Conservation (phyloP, 2,797 vertebrate species). For the Calcarius lapponicus region DNA sequence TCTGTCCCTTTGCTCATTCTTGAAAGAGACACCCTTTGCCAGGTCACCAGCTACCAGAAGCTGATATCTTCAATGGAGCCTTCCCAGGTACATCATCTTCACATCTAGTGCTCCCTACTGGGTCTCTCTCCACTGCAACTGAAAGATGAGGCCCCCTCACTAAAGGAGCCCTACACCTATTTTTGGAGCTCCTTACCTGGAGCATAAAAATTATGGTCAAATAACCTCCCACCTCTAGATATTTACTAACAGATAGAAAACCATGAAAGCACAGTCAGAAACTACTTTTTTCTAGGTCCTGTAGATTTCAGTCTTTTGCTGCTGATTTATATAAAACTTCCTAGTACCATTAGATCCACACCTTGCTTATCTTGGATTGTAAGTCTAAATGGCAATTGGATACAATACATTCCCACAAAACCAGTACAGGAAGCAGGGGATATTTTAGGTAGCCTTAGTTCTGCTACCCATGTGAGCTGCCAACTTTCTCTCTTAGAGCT, state of each 20-base stretch:
- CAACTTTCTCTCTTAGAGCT: slow-evolving; percentile 19
- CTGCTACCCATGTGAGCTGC: slow-evolving; percentile 7
- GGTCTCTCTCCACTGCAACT: neutral
- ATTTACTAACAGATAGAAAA: slow-evolving; percentile 48
- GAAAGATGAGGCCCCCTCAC: neutral
- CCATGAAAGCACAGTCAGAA: slow-evolving; percentile 57
- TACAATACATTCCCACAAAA: slow-evolving; percentile 5
- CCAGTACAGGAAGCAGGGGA: slow-evolving; percentile 28
- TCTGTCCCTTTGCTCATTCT: neutral
- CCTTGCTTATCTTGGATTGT: slow-evolving; percentile 70
- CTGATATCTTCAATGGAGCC: neutral
- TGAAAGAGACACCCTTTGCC: neutral
- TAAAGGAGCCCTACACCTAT: neutral
- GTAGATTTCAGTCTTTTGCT: slow-evolving; percentile 64
- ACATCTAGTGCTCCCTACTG: neutral
- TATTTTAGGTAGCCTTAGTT: slow-evolving; percentile 52
- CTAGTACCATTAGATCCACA: slow-evolving; percentile 41
- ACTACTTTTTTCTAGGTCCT: slow-evolving; percentile 30
- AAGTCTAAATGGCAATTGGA: slow-evolving; percentile 14
- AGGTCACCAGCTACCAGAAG: neutral
- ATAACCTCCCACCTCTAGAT: neutral
- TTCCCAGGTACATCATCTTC: neutral
- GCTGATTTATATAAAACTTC: slow-evolving; percentile 50
- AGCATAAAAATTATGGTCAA: neutral
- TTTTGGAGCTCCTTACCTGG: neutral